Conservation (phyloP, 2,113 vertebrate species). For the Tringa solitaria region DNA sequence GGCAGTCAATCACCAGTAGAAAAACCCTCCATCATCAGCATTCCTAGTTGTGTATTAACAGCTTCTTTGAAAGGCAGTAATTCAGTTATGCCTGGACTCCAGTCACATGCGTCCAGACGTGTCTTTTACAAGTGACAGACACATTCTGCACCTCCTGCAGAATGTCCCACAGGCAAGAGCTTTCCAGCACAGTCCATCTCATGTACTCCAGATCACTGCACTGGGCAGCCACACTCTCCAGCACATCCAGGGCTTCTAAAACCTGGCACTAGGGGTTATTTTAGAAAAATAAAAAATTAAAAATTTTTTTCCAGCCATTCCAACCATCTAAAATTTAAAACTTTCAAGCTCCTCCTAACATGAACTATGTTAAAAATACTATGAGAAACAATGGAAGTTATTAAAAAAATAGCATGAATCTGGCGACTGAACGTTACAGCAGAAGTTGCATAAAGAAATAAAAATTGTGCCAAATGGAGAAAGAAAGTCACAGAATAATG, state of each 20-base stretch:
- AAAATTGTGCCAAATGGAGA: neutral
- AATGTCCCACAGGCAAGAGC: neutral
- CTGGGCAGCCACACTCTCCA: neutral
- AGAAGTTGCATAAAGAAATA: neutral
- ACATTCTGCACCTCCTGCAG: neutral
- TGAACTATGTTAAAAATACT: neutral
- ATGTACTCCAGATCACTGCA: neutral
- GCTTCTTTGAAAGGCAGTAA: neutral
- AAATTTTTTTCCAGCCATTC: neutral
- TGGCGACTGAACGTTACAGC: neutral
- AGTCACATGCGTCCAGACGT: neutral
- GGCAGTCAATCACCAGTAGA: neutral
- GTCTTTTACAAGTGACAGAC: neutral
- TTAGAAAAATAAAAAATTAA: neutral
- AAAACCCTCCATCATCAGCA: neutral
- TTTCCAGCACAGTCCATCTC: neutral
- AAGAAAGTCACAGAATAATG: neutral
- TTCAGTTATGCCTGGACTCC: neutral
- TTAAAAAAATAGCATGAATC: neutral
- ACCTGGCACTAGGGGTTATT: neutral
- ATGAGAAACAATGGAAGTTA: neutral
- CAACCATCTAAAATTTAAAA: neutral
- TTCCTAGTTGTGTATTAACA: neutral
- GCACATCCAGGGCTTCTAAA: neutral
- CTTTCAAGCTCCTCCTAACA: neutral